These are phyloP conservation scores for Sinodicranocentrus sp. DNA, from an alignment of 2,888 invertebrate genomes.

Conservation along the genomic window DNA sequence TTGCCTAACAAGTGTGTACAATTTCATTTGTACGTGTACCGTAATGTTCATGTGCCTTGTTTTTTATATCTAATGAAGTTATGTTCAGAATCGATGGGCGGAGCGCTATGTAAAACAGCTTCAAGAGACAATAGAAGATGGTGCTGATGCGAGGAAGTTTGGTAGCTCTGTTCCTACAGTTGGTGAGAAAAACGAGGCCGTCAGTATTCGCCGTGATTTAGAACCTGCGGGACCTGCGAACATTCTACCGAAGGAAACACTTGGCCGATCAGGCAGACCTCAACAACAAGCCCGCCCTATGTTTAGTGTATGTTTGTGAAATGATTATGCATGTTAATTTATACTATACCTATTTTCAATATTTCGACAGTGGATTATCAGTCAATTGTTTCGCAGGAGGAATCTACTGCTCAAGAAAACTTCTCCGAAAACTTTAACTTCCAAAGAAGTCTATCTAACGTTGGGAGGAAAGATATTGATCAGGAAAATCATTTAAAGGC, in stretches of 20 bases:
- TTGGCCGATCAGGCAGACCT: too few species aligned
- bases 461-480: not conserved
- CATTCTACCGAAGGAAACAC: not conserved
- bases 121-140: conserved; percentile 1
- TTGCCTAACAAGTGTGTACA: conserved; percentile 5
- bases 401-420: not conserved
- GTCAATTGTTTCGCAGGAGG: too few species aligned
- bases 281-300: too few species aligned
- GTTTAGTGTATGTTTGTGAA: too few species aligned
- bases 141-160: conserved; percentile 62
- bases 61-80: not conserved
- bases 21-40: not conserved
- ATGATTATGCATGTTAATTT: too few species aligned
- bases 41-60: not conserved
- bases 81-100: conserved; percentile 61
- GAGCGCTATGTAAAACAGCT: conserved; percentile 35
- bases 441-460: too few species aligned
- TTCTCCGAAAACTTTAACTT: not conserved
- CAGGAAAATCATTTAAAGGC: conserved; percentile 27
- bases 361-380: not conserved
- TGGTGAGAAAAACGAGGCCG: conserved; percentile 67
- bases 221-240: conserved; percentile 62
- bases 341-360: not conserved
- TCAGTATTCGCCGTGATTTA: conserved; percentile 67
- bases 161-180: conserved; percentile 70